These are phyloP conservation scores for Drosophila takahashii DNA, from an alignment of 1,140 invertebrate species.

Conservation along the genomic window DNA sequence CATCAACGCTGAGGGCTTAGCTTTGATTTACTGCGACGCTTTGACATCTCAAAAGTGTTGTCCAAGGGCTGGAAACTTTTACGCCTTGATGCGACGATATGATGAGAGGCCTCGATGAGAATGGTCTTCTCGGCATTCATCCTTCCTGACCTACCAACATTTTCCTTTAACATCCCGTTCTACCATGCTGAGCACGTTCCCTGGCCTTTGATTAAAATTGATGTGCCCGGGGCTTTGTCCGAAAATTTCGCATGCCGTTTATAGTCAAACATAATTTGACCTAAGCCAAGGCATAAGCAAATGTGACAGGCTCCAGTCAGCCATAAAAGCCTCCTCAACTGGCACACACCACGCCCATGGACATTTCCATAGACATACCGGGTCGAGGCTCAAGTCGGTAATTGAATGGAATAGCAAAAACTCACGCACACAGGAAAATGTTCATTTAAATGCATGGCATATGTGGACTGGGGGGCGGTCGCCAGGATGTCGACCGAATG, in stretches of 20 bases:
- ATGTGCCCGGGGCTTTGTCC: constrained; percentile 73
- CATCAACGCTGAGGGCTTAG: constrained; percentile 73
- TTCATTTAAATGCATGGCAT: constrained; percentile 71
- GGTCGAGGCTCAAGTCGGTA: constrained; percentile 54
- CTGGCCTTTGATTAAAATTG: constrained; percentile 77
- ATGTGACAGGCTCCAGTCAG: constrained; percentile 64
- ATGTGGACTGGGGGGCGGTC: constrained; percentile 15
- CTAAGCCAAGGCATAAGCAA: constrained; percentile 73
- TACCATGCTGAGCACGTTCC: constrained; percentile 68
- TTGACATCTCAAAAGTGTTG: constrained; percentile 59
- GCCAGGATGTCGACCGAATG: neutral
- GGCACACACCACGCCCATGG: neutral
- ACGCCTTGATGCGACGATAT: constrained; percentile 45
- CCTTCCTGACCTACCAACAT: neutral
- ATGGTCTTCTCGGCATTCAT: constrained; percentile 2
- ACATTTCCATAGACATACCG: constrained; percentile 33
- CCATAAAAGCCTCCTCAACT: constrained; percentile 47
- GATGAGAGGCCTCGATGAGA: constrained; percentile 29
- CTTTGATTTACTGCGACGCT: constrained; percentile 72
- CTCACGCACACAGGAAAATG: constrained; percentile 58
- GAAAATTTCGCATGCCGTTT: constrained; percentile 73
- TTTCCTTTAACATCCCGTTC: constrained; percentile 23
- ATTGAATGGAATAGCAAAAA: constrained; percentile 74
- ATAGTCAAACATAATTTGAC: constrained; percentile 80
- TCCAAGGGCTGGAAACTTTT: constrained; percentile 56